These are phyloP conservation scores for Knipowitschia caucasica DNA, from an alignment of 2,797 vertebrate genomes.

Conservation along the genomic window DNA sequence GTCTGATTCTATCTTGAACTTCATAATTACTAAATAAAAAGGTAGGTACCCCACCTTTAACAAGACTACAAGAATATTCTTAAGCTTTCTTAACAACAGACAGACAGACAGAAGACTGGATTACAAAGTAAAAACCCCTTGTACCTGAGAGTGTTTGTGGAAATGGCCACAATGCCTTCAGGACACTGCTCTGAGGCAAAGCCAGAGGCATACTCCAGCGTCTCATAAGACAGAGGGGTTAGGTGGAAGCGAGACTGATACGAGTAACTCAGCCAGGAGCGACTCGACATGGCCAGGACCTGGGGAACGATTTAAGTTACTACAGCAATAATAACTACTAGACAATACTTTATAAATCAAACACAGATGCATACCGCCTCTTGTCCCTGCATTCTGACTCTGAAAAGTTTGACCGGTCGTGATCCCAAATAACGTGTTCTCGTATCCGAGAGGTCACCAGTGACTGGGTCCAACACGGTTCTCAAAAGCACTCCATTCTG, in stretches of 20 bases:
- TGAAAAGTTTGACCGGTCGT: constrained; percentile 94
- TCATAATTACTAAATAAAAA: no score
- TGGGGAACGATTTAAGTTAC: constrained; percentile 42
- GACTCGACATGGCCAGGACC: constrained; percentile 98
- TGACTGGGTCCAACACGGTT: constrained; percentile 94
- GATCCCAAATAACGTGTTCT: constrained; percentile 95
- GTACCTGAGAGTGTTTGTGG: constrained; percentile 94
- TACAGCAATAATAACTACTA: not conserved
- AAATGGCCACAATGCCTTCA: constrained; percentile 97
- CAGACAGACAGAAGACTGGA: not conserved
- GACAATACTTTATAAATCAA: not conserved
- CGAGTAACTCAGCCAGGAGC: constrained; percentile 97
- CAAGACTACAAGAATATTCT: no score
- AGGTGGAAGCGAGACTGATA: constrained; percentile 98
- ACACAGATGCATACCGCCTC: constrained; percentile 84
- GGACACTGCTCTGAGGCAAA: constrained; percentile 98
- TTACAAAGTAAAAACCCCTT: not conserved
- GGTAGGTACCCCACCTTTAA: no score
- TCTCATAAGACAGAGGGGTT: constrained; percentile 94
- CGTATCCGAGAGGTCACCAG: constrained; percentile 93
- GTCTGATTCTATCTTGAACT: no score
- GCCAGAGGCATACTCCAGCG: constrained; percentile 94
- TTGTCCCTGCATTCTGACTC: constrained; percentile 96
- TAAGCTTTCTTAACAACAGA: no score
- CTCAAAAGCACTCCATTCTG: constrained; percentile 94